These are phyloP conservation scores for Cephus pygmeus DNA, from an alignment of 2,888 invertebrate genomes.

Conservation along the genomic window DNA sequence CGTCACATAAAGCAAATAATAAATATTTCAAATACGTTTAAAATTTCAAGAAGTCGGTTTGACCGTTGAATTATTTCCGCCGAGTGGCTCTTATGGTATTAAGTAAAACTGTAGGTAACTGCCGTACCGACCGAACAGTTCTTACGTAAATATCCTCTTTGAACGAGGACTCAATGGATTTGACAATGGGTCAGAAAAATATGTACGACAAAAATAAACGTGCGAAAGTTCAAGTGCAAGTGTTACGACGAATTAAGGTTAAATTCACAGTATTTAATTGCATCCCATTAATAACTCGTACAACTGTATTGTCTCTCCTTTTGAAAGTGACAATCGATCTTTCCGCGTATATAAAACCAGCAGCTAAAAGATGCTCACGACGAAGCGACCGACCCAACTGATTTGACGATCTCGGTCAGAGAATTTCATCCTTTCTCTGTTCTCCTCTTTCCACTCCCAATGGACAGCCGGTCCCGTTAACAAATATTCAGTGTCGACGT, in stretches of 20 bases:
- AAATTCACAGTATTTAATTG: background rate
- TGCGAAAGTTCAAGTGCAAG: background rate
- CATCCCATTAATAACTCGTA: background rate
- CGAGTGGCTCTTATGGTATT: background rate
- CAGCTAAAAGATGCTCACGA: background rate
- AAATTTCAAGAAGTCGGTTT: background rate
- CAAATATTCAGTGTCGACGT: slow-evolving; percentile 26
- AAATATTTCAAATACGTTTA: slow-evolving; percentile 38
- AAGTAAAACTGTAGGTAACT: background rate
- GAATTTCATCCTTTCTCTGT: slow-evolving; percentile 33
- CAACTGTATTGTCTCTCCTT: background rate
- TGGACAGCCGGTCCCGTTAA: slow-evolving; percentile 37
- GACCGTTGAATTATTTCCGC: background rate
- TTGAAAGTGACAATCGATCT: background rate
- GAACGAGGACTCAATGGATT: background rate
- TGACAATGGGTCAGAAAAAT: background rate
- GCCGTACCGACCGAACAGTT: background rate
- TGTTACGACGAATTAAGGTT: background rate
- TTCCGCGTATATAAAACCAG: background rate
- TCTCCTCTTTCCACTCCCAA: slow-evolving; percentile 20
- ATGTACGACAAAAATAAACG: background rate
- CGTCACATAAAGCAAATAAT: slow-evolving; percentile 23
- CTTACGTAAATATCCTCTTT: background rate
- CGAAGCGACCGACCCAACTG: slow-evolving; percentile 1
- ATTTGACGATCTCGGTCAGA: slow-evolving; percentile 30